Evolutionary conservation across 2,113 vertebrate genomes (phyloP), one percentile per base, ranked within the genome.

Genomic region (Callipepla squamata): DNA sequence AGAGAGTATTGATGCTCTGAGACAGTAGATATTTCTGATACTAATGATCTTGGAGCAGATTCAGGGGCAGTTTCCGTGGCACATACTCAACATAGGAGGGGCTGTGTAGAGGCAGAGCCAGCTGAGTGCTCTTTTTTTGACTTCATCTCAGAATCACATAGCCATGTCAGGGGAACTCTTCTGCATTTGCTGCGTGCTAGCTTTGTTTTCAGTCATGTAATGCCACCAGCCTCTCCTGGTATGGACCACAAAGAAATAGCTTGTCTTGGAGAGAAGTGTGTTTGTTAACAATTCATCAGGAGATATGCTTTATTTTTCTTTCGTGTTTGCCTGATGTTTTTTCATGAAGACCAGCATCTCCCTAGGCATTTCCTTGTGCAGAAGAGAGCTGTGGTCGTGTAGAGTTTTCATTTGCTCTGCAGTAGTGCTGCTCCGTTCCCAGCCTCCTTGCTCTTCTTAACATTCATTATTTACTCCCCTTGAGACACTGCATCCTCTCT

Each of bases 401-500:
- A 87, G 87, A 63, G 81, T 66, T 94, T 85, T 76, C 75, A 9
- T 93, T 85, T 96, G 91, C 87, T 83, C 63, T 93, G 89, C 87
- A 67, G 89, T 62, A 3, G 79, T 89, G 62, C 70, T 92, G 89
- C 91, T 94, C 78, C 82, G 9, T 92, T 95, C 87, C 55, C 95
- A 93, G 85, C 81, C 80, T 80, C 67, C 87, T 50, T 61, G 26
- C 57, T 89, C 78, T 81, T 76, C 78, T 91, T 87, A 85, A 51
- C 84, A 92, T 94, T 92, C 91, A 95, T 96, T 93, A 96, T 94
- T 96, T 91, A 94, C 94, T 92, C 79, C 92, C 87, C 91, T 67
- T 1, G 75, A 94, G 94, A 89, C 47, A 74, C 84, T 74, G 45
- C 76, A 74, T 95, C 62, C 82, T 94, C 78, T 87, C 78, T 38